Evolutionary conservation across 2,888 invertebrate species (phyloP), one percentile per base, ranked within the genome.

Genomic region (Mythimna pallens): DNA sequence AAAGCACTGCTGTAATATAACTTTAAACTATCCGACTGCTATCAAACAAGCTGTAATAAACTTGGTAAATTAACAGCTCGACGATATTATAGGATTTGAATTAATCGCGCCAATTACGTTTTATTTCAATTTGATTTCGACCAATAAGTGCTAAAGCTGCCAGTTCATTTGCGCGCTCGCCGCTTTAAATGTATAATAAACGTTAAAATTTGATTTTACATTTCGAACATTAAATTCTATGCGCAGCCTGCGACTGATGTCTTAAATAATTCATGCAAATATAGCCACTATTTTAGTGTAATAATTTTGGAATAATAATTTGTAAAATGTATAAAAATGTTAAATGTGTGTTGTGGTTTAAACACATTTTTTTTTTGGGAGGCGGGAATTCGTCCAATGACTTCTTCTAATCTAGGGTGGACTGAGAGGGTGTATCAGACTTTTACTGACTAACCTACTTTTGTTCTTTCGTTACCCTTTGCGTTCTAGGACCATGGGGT

Each of bases 121-220:
- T 81, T 80, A 83, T 86, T 87, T 85, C 78, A 80, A 85, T 86
- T 86, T 81, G 84, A 87, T 83, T 86, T 86, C 78, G 68, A 80
- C 73, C 77, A 80, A 76, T 83, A 83, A 83, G 73, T 76, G 71
- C 25, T 77, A 80, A 80, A 73, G 78, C 65, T 47, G 34, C 36
- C 63, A 64, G 62, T 84, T 81, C 78, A 84, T 79, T 87, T 66
- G 64, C 75, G 68, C 87, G 71, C 61, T 65, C 63, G 20, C 10
- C 68, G 66, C 40, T 68, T 73, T 68, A 40, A 70, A 81, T 59
- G 74, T 84, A 52, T 65, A 84, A 84, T 81, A 72, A 72, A 81
- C 72, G 70, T 72, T 84, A 72, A 84, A 81, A 69, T 81, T 76
- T 77, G 66, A 81, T 77, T 84, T 84, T 80, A 81, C 73, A 75